Evolutionary conservation across 2,888 invertebrate genomes (phyloP).

Genomic region (Beris chalybata): DNA sequence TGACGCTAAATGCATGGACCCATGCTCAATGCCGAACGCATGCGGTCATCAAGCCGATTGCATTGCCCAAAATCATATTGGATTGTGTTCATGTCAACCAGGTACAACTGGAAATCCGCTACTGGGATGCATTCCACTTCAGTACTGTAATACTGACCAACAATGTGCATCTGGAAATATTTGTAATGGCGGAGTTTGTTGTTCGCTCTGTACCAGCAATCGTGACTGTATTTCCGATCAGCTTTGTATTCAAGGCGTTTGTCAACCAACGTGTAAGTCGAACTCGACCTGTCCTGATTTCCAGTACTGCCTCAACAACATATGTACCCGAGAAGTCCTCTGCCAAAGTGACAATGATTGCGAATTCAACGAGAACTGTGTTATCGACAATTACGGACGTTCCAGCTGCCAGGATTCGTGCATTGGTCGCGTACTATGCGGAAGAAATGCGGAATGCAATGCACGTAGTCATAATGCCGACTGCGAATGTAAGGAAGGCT

Average conservation of each 20-base stretch:
- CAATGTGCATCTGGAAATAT: conserved; percentile 84
- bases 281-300: conserved; percentile 83
- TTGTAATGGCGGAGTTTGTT: conserved; percentile 79
- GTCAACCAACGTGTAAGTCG: conserved; percentile 78
- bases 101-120: conserved; percentile 86
- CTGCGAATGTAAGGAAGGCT: conserved; percentile 79
- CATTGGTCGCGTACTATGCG: conserved; percentile 70
- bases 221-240: conserved; percentile 86
- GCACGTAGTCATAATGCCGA: conserved; percentile 72
- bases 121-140: conserved; percentile 79
- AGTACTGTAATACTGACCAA: conserved; percentile 77
- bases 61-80: conserved; percentile 73
- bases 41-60: conserved; percentile 83
- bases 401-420: conserved; percentile 78
- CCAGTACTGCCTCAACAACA: conserved; percentile 80
- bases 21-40: conserved; percentile 77
- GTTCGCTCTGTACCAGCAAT: conserved; percentile 74
- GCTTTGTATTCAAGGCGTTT: conserved; percentile 82
- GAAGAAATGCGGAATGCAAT: conserved; percentile 79
- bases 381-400: conserved; percentile 68
- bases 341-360: conserved; percentile 77
- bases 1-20: conserved; percentile 77
- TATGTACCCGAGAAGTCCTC: conserved; percentile 80
- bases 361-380: conserved; percentile 71
- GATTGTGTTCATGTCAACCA: conserved; percentile 79